phyloP scores from a whole-genome alignment of 2,888 invertebrate species.

The Papilio gigon region DNA sequence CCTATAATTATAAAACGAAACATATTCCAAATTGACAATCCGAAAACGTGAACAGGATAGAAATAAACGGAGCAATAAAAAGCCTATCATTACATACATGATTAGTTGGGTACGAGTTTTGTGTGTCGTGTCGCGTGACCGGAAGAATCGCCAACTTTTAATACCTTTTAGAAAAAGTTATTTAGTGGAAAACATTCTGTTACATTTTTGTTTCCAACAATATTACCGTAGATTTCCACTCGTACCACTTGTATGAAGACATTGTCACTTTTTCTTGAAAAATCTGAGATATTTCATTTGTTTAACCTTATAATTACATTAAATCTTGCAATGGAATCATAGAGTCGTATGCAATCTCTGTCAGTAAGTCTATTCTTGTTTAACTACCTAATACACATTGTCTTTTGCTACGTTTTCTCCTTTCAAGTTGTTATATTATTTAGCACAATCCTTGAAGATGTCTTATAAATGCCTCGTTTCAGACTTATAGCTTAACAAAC shows the following conservation, averaged over 20 bases:
- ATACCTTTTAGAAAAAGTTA: conserved; percentile 29
- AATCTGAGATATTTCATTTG: neutral
- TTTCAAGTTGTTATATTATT: too few species aligned
- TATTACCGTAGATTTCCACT: neutral
- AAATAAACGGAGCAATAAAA: conserved; percentile 19
- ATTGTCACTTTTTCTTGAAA: neutral
- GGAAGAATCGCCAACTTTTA: conserved; percentile 21
- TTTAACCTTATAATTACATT: neutral
- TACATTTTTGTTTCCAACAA: neutral
- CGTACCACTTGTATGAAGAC: neutral
- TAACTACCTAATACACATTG: neutral
- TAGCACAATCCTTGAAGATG: too few species aligned
- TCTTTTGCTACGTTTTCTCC: too few species aligned
- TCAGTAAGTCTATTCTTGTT: neutral
- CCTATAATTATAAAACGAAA: neutral
- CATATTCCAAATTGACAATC: neutral
- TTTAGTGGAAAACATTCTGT: neutral
- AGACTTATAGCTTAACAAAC: conserved; percentile 1
- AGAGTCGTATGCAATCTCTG: neutral
- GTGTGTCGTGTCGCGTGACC: conserved; percentile 28
- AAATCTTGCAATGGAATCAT: neutral
- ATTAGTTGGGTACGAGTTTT: conserved; percentile 28
- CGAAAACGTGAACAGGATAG: neutral
- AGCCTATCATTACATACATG: conserved; percentile 26
- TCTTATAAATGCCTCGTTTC: neutral